Conservation (phyloP, 2,113 vertebrate species). For the Barnardius zonarius region DNA sequence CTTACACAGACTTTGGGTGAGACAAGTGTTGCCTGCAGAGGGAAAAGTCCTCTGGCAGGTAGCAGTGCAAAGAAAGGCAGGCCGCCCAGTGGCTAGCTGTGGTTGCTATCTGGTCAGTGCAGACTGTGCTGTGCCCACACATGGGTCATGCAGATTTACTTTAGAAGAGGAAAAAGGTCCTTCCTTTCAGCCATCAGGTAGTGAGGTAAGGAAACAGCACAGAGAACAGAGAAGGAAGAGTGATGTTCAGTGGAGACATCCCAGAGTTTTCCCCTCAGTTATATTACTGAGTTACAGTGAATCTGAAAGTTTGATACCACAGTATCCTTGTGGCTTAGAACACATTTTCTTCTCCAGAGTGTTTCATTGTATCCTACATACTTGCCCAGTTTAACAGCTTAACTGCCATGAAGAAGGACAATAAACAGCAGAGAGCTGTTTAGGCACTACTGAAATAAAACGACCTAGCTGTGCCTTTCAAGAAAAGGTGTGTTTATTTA, state of each 20-base stretch:
- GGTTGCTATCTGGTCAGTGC: no score
- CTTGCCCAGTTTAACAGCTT: background rate
- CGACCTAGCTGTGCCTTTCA: background rate
- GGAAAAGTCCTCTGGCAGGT: background rate
- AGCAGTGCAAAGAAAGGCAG: background rate
- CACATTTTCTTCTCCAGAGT: background rate
- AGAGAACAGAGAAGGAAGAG: background rate
- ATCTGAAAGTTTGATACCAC: background rate
- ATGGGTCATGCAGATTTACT: background rate
- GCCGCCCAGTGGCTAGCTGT: background rate
- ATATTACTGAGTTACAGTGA: background rate
- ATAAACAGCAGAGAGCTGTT: background rate
- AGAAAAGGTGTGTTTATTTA: background rate
- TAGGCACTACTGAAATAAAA: background rate
- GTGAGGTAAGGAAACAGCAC: background rate
- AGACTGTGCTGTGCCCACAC: rapidly evolving
- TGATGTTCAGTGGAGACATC: background rate
- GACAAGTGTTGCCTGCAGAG: background rate
- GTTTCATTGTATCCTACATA: background rate
- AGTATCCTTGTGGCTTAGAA: background rate
- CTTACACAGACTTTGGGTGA: background rate
- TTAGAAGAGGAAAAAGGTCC: background rate
- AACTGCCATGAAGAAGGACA: background rate
- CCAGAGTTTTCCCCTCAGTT: background rate
- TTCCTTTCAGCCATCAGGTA: background rate